Base-by-base conservation (phyloP, 2,888 invertebrate species). In the Drosophila eohydei region DNA sequence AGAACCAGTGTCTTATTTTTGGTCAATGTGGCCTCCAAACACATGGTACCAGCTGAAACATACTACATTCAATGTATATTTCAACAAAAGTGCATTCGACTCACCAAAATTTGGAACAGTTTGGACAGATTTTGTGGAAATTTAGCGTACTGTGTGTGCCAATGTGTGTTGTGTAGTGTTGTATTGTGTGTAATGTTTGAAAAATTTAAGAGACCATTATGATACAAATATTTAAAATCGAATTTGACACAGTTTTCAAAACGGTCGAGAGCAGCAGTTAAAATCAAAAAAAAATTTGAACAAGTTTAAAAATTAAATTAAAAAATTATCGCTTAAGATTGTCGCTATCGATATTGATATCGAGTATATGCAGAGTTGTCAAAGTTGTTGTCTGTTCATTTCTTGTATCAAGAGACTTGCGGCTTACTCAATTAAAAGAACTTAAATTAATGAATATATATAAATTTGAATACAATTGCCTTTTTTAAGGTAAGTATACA, bases 1-100 rank as follows among this genome's bases (percentile, higher is more conserved):
- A 81, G 54, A 4, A 57, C 59, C 66, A 80, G 57, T 32, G 68
- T 68, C 62, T 67, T 65, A 30, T 65, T 59, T 8, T 62, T 66
- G 11, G 58, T 38, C 41, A 71, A 7, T 44, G 69, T 66, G 65
- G 50, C 58, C 62, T 64, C 58, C 62, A 74, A 56, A 67, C 78
- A 76, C 78, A 80, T 74, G 57, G 30, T 51, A 28, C 46, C 28
- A 16, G 41, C 52, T 70, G n/a, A n/a, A 21, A 28, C 2, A 0
- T 6, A 11, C 11, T 12, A 14, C 4, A 14, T 7, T 12, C 4
- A 36, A 58, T 28, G 6, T 4, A 14, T 14, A 38, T 32, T 41
- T 14, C 14, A 11, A 5, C 14, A 4, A 16, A 36, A 9, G 21
- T 26, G 38, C n/a, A 3, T n/a, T 2, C 7, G 36, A 64, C 70